Evolutionary conservation across 2,888 invertebrate species (phyloP).

Genomic region (Caenorhabditis uteleia): DNA sequence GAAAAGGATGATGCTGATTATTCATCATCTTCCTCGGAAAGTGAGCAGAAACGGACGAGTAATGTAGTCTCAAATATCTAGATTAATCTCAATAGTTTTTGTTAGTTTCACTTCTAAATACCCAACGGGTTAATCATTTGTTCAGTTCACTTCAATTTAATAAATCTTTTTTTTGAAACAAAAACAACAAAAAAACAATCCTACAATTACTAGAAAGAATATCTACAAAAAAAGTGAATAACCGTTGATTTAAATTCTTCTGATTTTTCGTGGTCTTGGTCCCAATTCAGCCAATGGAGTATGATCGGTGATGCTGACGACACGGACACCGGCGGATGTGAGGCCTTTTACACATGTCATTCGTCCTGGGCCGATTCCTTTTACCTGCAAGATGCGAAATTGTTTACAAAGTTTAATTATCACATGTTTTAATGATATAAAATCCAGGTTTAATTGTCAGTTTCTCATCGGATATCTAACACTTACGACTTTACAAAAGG

Average conservation of each 20-base stretch:
- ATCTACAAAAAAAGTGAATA: too few relatives aligned
- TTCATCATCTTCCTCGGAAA: slow-evolving; percentile 23
- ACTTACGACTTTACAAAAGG: not conserved
- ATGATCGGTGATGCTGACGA: slow-evolving; percentile 89
- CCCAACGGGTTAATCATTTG: not conserved
- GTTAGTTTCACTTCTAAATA: not conserved
- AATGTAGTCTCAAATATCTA: slow-evolving; percentile 20
- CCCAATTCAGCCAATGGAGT: slow-evolving; percentile 82
- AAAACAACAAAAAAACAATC: slow-evolving; percentile 9
- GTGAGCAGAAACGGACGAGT: slow-evolving; percentile 19
- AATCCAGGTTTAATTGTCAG: too few relatives aligned
- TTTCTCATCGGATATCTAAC: not conserved
- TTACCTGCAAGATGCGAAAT: slow-evolving; percentile 43
- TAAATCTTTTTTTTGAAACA: not conserved
- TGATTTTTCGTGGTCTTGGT: slow-evolving; percentile 83
- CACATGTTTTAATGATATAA: too few relatives aligned
- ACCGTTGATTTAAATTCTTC: slow-evolving; percentile 83
- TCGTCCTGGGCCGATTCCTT: slow-evolving; percentile 72
- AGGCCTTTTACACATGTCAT: slow-evolving; percentile 89
- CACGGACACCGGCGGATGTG: slow-evolving; percentile 86
- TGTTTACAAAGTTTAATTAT: too few relatives aligned
- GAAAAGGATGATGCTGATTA: slow-evolving; percentile 24
- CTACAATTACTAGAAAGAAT: not conserved
- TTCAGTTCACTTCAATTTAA: slow-evolving; percentile 1
- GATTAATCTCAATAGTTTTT: slow-evolving; percentile 3